Evolutionary conservation across 2,888 invertebrate genomes (phyloP), one percentile per base, ranked within the genome.

Genomic region (Agelastica alni): DNA sequence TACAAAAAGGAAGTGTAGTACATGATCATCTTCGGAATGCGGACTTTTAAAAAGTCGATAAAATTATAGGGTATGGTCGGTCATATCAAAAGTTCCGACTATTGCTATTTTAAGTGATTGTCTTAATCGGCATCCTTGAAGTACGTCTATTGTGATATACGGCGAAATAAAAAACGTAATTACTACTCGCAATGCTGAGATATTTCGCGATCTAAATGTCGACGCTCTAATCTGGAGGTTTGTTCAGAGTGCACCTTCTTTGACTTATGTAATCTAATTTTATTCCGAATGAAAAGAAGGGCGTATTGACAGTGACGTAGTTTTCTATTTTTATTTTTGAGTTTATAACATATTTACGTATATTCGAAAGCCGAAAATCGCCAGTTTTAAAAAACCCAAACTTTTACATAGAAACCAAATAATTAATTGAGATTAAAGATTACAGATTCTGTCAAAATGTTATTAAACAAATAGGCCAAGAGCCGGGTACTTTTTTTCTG

Each of bases 101-200:
- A 26, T 26, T 26, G 26, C 26, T 26, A 2, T 26, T 26, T 32
- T 5, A 12, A 32, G 32, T 10, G 32, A 32, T 32, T 39, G 20
- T 39, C 20, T 18, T 12, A 56, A 46, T 45, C 56, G 49, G 43
- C 56, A 60, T 60, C 60, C 60, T 60, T 60, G 60, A 60, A 39
- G 12, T 46, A 39, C 30, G 28, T n/a, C 59, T 20, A 59, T 59
- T 59, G 59, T 59, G 56, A 45, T 48, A 42, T 26, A 26, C 10
- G 20, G 5, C 14, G 37, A 41, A 34, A 41, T 36, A 56, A 60
- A 60, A 58, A 52, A 49, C 31, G 36, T 56, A 61, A 61, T 61
- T 57, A 51, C 44, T 31, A 51, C 20, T 28, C 22, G 14, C 26
- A 51, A 51, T 43, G 20, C 36, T 26, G 26, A 7, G 26, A 6